Evolutionary conservation across 1,140 invertebrate species (phyloP), one percentile per base, ranked within the genome.

Genomic region (Harpegnathos saltator): DNA sequence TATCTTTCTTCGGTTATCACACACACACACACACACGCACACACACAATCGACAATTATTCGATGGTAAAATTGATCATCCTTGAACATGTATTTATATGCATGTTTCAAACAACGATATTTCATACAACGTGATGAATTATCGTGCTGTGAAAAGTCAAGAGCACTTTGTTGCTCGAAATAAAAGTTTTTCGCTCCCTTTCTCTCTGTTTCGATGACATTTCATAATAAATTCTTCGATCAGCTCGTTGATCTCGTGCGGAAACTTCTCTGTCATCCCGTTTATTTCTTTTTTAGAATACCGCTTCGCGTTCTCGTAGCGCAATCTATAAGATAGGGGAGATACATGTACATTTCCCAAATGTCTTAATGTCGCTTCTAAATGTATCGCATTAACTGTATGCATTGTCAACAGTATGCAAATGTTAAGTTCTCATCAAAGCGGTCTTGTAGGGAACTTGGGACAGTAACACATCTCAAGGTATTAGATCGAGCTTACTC

Each of bases 401-500:
- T 26, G 65, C 63, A 69, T 80, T 80, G 65, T 69, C 75, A 80
- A 80, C 65, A 80, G 69, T 80, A 80, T 80, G 75, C 65, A 80
- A 80, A 80, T 80, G 75, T 69, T 80, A 80, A 80, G 50, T 69
- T 80, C 65, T 80, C 63, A 80, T 80, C 75, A 80, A 80, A 69
- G 19, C 14, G 65, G 65, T 69, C 75, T 80, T 80, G 75, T 80
- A 80, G 75, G 65, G 52, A 80, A 80, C 33, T 80, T 80, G 52
- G 52, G 75, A 80, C 75, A 69, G 75, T 80, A 80, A 58, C 75
- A 61, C 65, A 59, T 59, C 72, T 75, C 61, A 58, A 85, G 56
- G 81, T 83, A 83, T 85, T 73, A 29, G 26, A 83, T 86, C 71
- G 72, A 78, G 85, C 59, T 72, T 54, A 68, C 62, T 69, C 71